Evolutionary conservation across 1,140 invertebrate species (phyloP).

Genomic region (Lepidotrigona ventralis): DNA sequence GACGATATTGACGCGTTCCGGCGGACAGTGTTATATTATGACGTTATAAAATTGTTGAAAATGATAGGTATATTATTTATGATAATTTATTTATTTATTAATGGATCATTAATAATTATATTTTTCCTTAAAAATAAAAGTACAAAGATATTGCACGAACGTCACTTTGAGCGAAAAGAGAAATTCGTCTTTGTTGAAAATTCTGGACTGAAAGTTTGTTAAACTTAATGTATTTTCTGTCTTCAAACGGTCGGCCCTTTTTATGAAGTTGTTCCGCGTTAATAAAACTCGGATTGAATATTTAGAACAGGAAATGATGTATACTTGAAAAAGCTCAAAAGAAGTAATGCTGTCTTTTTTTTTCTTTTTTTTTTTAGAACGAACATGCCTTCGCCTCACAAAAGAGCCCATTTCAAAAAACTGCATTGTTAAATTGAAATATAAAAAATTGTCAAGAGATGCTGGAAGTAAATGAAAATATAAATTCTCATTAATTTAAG

Average conservation of each 20-base stretch:
- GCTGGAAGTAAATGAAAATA: background rate
- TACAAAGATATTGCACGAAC: no score
- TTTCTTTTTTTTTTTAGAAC: background rate
- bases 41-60: no score
- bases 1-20: no score
- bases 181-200: background rate
- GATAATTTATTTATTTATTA: no score
- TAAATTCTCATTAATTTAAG: conserved; percentile 16
- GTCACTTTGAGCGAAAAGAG: background rate
- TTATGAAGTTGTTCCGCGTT: no score
- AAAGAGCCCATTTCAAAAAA: background rate
- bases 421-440: background rate
- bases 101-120: no score
- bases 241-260: background rate
- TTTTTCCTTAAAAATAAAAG: no score
- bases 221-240: background rate
- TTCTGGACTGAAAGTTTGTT: background rate
- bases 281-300: background rate
- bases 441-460: background rate
- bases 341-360: no score
- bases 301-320: background rate
- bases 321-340: background rate
- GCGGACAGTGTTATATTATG: no score
- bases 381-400: background rate
- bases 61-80: no score